phyloP scores from a whole-genome alignment of 1,140 invertebrate species.

The Drosophila athabasca region DNA sequence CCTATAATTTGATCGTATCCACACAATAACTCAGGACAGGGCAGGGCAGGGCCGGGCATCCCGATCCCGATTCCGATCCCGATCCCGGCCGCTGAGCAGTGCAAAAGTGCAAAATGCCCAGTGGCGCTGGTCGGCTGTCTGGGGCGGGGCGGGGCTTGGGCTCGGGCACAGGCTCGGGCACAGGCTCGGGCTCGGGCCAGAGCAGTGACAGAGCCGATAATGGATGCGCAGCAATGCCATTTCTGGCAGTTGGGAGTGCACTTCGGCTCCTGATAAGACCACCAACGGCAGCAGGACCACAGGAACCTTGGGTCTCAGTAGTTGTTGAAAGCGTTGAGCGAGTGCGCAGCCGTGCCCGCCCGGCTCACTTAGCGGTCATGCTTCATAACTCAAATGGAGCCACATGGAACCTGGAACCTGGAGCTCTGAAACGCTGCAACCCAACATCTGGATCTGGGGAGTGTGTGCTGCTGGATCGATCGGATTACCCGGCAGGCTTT shows the following conservation, averaged over 20 bases:
- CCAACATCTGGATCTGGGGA: not conserved
- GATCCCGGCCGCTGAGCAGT: not conserved
- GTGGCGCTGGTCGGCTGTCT: slow-evolving; percentile 51
- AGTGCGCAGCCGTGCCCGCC: slow-evolving; percentile 55
- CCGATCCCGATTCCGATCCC: no score
- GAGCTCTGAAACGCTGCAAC: not conserved
- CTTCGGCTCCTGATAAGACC: slow-evolving; percentile 82
- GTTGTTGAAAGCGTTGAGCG: slow-evolving; percentile 78
- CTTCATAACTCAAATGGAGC: slow-evolving; percentile 53
- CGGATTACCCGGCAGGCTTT: slow-evolving; percentile 80
- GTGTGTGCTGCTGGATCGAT: slow-evolving; percentile 44
- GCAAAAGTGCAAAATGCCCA: slow-evolving; percentile 68
- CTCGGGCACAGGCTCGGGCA: slow-evolving; percentile 18
- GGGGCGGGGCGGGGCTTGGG: slow-evolving; percentile 25
- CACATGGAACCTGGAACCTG: not conserved
- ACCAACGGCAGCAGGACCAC: slow-evolving; percentile 42
- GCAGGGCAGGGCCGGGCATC: no score
- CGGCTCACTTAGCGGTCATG: slow-evolving; percentile 67
- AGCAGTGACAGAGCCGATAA: slow-evolving; percentile 76
- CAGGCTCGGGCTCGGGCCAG: slow-evolving; percentile 22
- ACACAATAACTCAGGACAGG: slow-evolving; percentile 69
- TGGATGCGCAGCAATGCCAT: slow-evolving; percentile 79
- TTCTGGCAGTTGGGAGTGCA: slow-evolving; percentile 75
- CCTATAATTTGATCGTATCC: slow-evolving; percentile 82
- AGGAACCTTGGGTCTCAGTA: slow-evolving; percentile 46